A percentile compares a stretch with the other conserved stretches of the same genome.
Evolutionary conservation across 2,797 vertebrate species (phyloP).

Genomic region (Hippoglossus hippoglossus): DNA sequence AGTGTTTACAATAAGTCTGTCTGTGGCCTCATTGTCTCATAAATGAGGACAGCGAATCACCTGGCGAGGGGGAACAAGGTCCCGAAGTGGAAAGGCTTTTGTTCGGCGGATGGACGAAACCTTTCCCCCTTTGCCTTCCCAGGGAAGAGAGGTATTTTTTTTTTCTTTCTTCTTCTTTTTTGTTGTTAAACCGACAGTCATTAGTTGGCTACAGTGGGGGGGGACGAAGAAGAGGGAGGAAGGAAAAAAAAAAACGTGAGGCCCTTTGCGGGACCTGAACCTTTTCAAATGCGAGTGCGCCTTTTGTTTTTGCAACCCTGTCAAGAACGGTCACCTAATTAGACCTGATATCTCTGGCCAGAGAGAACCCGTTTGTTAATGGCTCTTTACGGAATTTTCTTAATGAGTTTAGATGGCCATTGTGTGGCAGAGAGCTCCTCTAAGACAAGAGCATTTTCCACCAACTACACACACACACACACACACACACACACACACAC

Average conservation of each 20-base stretch:
- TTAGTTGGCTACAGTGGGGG: slow-evolving; percentile 85
- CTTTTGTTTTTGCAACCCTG: slow-evolving; percentile 96
- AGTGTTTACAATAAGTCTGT: slow-evolving; percentile 85
- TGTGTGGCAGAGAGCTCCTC: slow-evolving; percentile 86
- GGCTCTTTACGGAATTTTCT: slow-evolving; percentile 95
- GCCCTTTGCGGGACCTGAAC: slow-evolving; percentile 90
- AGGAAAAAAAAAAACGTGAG: slow-evolving; percentile 78
- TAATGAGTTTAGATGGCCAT: slow-evolving; percentile 98
- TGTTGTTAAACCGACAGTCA: slow-evolving; percentile 89
- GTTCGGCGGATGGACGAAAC: slow-evolving; percentile 77
- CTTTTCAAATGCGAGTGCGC: slow-evolving; percentile 90
- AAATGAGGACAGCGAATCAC: slow-evolving; percentile 89
- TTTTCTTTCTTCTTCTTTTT: slow-evolving; percentile 41
- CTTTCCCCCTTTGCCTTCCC: slow-evolving; percentile 81
- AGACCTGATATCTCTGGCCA: slow-evolving; percentile 92
- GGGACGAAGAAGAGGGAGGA: slow-evolving; percentile 46
- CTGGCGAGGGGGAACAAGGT: slow-evolving; percentile 90
- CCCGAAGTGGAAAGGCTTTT: slow-evolving; percentile 90
- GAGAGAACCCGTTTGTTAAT: slow-evolving; percentile 89
- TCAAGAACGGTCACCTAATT: slow-evolving; percentile 98
- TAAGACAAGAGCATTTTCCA: slow-evolving; percentile 76
- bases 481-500: slow-evolving; percentile 16
- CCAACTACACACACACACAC: slow-evolving; percentile 47
- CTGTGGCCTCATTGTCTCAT: slow-evolving; percentile 82
- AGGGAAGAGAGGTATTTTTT: slow-evolving; percentile 69